Evolutionary conservation across 2,888 invertebrate species (phyloP).

Genomic region (Atherix ibis): DNA sequence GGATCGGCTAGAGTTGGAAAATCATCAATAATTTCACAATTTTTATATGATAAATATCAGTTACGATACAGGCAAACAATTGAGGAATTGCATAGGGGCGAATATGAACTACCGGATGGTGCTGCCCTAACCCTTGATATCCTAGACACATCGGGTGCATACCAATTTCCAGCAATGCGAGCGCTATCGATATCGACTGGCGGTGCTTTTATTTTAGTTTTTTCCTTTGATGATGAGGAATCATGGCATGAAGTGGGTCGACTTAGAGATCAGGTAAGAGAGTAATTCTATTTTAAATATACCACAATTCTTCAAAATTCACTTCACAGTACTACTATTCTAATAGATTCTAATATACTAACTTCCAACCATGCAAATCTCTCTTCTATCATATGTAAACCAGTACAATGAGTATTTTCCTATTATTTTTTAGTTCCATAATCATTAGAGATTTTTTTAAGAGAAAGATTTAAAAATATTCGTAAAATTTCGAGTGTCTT

Average conservation of each 20-base stretch:
- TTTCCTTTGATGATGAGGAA: constrained; percentile 42
- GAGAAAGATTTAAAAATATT: no score
- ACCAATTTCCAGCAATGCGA: constrained; percentile 60
- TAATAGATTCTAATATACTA: neutral
- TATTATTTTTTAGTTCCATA: no score
- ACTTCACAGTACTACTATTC: no score
- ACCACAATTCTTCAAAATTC: no score
- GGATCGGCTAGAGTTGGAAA: constrained; percentile 41
- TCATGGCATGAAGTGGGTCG: constrained; percentile 41
- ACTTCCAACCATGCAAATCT: no score
- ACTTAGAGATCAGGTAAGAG: constrained; percentile 33
- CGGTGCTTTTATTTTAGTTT: constrained; percentile 57
- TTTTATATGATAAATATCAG: constrained; percentile 40
- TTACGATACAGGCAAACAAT: constrained; percentile 44
- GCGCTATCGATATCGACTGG: constrained; percentile 55
- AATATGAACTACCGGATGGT: constrained; percentile 30
- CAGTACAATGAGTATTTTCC: no score
- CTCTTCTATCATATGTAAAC: no score
- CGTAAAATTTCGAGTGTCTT: no score
- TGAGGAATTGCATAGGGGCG: constrained; percentile 43
- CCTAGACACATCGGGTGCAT: constrained; percentile 51
- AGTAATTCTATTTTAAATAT: no score
- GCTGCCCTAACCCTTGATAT: constrained; percentile 46
- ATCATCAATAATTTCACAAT: constrained; percentile 42
- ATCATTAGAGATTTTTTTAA: no score